phyloP scores from a whole-genome alignment of 2,797 vertebrate species.

The Acestrorhynchus altus region DNA sequence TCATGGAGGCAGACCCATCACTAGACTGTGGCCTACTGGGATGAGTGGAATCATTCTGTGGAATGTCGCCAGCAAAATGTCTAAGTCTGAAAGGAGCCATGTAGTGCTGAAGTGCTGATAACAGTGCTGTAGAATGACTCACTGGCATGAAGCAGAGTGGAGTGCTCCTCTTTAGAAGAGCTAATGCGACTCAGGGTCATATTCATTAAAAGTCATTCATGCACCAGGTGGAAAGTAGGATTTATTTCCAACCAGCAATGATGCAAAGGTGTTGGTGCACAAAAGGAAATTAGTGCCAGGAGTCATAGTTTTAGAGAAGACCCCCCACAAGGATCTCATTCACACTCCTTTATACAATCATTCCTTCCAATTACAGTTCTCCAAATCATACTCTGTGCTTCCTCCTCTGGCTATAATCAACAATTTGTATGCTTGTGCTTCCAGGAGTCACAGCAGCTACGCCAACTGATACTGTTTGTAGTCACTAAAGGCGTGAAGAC shows the following conservation, averaged over 20 bases:
- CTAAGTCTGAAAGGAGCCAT: constrained; percentile 33
- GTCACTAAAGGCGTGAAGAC: not conserved
- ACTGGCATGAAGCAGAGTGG: constrained; percentile 7
- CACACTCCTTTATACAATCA: not conserved
- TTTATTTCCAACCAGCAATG: not conserved
- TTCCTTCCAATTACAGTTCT: not conserved
- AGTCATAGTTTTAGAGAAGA: not conserved
- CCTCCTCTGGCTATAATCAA: constrained; percentile 14
- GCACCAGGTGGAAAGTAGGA: not conserved
- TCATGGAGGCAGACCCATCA: constrained; percentile 19
- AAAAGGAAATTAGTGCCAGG: not conserved
- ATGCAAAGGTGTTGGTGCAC: not conserved
- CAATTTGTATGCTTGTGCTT: constrained; percentile 5
- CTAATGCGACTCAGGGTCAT: not conserved
- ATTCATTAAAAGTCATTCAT: constrained; percentile 15
- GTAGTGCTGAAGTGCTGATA: constrained; percentile 37
- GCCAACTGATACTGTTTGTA: constrained; percentile 8
- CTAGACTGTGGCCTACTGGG: constrained; percentile 32
- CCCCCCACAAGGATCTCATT: not conserved
- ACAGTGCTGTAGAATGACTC: constrained; percentile 40
- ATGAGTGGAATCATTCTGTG: constrained; percentile 27
- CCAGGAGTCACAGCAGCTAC: not conserved
- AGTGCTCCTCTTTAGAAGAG: constrained; percentile 22
- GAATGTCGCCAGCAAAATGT: constrained; percentile 19
- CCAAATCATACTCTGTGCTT: not conserved